These are phyloP conservation scores for Hydropsyche tenuis DNA, from an alignment of 1,140 invertebrate species.

Conservation along the genomic window DNA sequence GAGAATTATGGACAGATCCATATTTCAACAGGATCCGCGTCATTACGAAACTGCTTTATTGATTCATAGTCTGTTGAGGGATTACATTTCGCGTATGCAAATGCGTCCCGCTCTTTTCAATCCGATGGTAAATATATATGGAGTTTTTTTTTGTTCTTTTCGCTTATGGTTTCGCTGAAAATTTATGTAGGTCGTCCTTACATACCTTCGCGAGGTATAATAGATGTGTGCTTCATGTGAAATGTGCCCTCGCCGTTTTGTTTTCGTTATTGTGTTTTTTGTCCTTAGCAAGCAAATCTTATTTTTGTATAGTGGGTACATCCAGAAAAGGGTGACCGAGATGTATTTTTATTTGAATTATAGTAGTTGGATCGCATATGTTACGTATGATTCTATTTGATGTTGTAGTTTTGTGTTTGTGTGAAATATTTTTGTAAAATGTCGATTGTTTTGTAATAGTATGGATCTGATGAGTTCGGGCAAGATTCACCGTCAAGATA, in stretches of 20 bases:
- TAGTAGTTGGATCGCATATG: not conserved
- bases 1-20: too few species aligned
- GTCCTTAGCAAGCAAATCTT: conserved; percentile 13
- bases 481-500: conserved; percentile 79
- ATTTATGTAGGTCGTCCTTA: too few species aligned
- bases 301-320: not conserved
- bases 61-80: too few species aligned
- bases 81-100: too few species aligned
- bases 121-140: too few species aligned
- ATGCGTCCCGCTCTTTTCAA: too few species aligned
- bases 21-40: too few species aligned
- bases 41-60: too few species aligned
- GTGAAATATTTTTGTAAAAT: not conserved
- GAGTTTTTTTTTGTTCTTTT: too few species aligned
- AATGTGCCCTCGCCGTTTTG: not conserved
- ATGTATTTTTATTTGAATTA: not conserved
- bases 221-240: not conserved
- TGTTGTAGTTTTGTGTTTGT: not conserved
- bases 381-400: not conserved
- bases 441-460: conserved; percentile 67
- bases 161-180: too few species aligned
- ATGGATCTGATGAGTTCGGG: conserved; percentile 89
- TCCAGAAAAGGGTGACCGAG: not conserved
- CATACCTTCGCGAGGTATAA: not conserved
- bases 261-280: not conserved